A percentile compares a stretch with the other conserved stretches of the same genome.
Conservation (phyloP, 2,888 invertebrate genomes). For the Stenurella melanura region DNA sequence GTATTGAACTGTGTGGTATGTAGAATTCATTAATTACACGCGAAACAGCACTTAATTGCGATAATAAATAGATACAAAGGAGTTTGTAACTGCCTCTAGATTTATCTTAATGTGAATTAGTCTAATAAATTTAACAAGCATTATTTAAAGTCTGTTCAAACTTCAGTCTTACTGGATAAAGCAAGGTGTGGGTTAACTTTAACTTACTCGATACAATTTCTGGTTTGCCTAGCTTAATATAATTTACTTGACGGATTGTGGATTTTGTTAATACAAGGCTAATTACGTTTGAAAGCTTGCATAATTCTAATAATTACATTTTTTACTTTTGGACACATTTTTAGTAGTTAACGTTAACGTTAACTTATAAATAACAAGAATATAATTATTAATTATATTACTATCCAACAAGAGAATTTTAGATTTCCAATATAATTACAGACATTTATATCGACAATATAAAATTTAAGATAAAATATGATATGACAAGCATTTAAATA, state of each 20-base stretch:
- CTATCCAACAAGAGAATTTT: not conserved
- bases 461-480: not conserved
- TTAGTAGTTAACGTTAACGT: not conserved
- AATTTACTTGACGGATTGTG: not conserved
- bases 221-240: not conserved
- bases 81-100: not conserved
- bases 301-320: not conserved
- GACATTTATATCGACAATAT: not conserved
- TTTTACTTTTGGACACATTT: not conserved
- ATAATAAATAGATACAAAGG: not conserved
- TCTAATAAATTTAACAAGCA: not conserved
- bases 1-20: not conserved
- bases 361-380: not conserved
- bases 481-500: not conserved
- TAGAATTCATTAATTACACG: not conserved
- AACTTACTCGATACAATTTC: not conserved
- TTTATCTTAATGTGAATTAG: not conserved
- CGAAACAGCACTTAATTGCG: not conserved
- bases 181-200: conserved; percentile 10
- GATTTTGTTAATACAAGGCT: not conserved
- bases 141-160: not conserved
- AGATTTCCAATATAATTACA: not conserved
- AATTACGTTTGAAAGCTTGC: not conserved
- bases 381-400: not conserved
- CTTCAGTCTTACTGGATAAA: not conserved